Evolutionary conservation across 2,113 vertebrate genomes (phyloP).

Genomic region (Scomber colias): DNA sequence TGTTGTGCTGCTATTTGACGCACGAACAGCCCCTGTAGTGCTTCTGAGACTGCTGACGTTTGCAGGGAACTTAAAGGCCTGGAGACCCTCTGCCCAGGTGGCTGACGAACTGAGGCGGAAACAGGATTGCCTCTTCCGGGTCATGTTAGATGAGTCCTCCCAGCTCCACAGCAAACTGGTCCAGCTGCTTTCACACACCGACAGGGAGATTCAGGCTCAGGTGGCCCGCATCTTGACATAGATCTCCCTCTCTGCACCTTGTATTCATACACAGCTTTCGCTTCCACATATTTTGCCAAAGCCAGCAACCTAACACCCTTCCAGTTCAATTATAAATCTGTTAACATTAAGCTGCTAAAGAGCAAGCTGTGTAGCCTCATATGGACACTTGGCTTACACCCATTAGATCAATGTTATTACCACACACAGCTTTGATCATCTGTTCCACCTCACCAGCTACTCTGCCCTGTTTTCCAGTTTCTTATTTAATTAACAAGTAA

Average conservation of each 20-base stretch:
- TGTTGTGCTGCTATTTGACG: slow-evolving; percentile 88
- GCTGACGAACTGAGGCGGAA: slow-evolving; percentile 79
- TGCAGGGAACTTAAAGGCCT: slow-evolving; percentile 88
- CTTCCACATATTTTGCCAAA: slow-evolving; percentile 52
- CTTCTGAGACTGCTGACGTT: slow-evolving; percentile 89
- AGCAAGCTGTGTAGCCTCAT: slow-evolving; percentile 6
- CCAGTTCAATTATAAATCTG: slow-evolving; percentile 19
- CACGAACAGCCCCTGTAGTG: slow-evolving; percentile 82
- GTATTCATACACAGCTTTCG: slow-evolving; percentile 30
- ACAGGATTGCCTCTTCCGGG: slow-evolving; percentile 87
- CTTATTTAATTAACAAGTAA: not conserved
- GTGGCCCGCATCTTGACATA: slow-evolving; percentile 87
- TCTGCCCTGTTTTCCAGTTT: slow-evolving; percentile 19
- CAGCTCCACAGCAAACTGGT: slow-evolving; percentile 86
- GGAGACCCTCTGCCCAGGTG: slow-evolving; percentile 77
- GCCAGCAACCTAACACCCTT: slow-evolving; percentile 20
- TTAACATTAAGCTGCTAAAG: slow-evolving; percentile 16
- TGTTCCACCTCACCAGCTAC: slow-evolving; percentile 17
- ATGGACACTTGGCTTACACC: slow-evolving; percentile 8
- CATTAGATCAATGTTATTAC: slow-evolving; percentile 24
- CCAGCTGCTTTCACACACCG: slow-evolving; percentile 87
- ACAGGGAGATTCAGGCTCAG: slow-evolving; percentile 89
- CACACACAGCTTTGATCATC: slow-evolving; percentile 7
- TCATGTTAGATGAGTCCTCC: slow-evolving; percentile 86
- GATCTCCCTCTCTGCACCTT: slow-evolving; percentile 20